phyloP scores from a whole-genome alignment of 2,797 vertebrate genomes.

The Myotis daubentonii region DNA sequence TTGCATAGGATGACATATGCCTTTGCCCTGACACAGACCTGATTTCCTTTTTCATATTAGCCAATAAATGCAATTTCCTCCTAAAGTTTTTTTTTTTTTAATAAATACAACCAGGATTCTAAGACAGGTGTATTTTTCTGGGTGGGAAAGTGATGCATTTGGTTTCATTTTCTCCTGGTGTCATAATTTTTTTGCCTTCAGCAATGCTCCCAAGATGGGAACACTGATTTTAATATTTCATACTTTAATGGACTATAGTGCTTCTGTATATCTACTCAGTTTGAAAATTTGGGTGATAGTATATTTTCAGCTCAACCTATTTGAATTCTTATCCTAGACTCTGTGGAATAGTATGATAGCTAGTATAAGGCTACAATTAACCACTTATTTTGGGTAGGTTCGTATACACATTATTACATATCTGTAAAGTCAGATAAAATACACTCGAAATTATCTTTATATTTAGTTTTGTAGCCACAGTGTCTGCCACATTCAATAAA shows the following conservation, averaged over 20 bases:
- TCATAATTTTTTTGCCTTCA: neutral
- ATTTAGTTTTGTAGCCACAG: neutral
- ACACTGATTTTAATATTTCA: conserved; percentile 44
- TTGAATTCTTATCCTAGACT: conserved; percentile 43
- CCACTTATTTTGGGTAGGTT: neutral
- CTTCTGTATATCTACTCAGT: neutral
- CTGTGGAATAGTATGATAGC: conserved; percentile 5
- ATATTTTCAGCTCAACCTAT: conserved; percentile 52
- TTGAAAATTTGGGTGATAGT: conserved; percentile 34
- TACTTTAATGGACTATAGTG: neutral
- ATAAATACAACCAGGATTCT: conserved; percentile 41
- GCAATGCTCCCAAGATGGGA: neutral
- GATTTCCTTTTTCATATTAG: conserved; percentile 60
- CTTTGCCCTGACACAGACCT: neutral
- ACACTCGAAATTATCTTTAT: neutral
- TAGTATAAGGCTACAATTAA: conserved; percentile 35
- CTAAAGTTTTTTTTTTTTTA: neutral
- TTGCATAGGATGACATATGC: neutral
- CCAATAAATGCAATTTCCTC: conserved; percentile 58
- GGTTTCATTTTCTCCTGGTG: conserved; percentile 64
- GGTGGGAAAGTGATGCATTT: neutral
- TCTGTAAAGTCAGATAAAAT: conserved; percentile 33
- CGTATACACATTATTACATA: conserved; percentile 4
- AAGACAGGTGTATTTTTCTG: neutral
- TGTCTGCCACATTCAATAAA: neutral